phyloP scores from a whole-genome alignment of 2,797 vertebrate species.

The Pelochelys cantorii region DNA sequence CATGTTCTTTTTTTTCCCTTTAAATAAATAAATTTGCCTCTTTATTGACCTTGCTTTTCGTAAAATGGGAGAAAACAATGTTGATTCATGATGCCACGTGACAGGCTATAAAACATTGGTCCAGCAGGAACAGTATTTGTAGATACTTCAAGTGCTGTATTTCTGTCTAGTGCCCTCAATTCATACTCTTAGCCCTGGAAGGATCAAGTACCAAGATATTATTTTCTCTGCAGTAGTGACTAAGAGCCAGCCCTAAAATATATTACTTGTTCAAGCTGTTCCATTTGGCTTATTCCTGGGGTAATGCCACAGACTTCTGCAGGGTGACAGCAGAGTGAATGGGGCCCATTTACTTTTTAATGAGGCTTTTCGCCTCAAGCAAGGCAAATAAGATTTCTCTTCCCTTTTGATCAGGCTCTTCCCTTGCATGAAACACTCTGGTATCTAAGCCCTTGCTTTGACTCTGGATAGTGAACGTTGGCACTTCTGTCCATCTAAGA shows the following conservation, averaged over 20 bases:
- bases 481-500: conserved; percentile 6
- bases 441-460: neutral
- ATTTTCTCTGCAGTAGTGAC: conserved; percentile 20
- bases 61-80: conserved; percentile 5
- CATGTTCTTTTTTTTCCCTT: neutral
- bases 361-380: conserved; percentile 56
- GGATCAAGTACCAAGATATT: conserved; percentile 1
- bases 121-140: conserved; percentile 33
- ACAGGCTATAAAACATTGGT: conserved; percentile 28
- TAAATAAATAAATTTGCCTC: conserved; percentile 24
- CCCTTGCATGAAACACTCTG: neutral
- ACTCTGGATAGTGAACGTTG: conserved; percentile 23
- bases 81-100: conserved; percentile 1
- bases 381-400: conserved; percentile 44
- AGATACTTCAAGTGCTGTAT: conserved; percentile 36
- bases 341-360: conserved; percentile 65
- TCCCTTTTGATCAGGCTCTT: neutral
- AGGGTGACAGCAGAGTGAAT: conserved; percentile 61
- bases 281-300: conserved; percentile 63
- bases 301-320: conserved; percentile 44
- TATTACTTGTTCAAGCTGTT: conserved; percentile 43
- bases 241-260: conserved; percentile 36
- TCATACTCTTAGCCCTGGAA: neutral
- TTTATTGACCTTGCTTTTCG: conserved; percentile 14
- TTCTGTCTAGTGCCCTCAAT: conserved; percentile 28